A percentile compares a stretch with the other conserved stretches of the same genome.
Conservation (phyloP, 1,140 invertebrate species). For the Drosophila pandora region DNA sequence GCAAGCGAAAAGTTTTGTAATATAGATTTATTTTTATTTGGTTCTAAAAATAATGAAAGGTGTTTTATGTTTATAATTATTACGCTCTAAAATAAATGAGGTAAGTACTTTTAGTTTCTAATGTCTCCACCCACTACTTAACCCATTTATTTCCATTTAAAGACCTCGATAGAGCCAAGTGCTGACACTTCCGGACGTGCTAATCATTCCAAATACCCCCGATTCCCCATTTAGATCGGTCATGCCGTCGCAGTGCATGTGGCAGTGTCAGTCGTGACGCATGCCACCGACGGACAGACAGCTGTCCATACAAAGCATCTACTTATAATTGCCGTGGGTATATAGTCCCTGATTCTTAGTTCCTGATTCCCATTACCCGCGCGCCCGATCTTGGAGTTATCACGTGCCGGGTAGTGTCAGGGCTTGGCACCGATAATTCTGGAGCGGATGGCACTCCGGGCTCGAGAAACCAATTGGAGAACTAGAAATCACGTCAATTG, state of each 20-base stretch:
- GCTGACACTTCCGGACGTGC: slow-evolving; percentile 32
- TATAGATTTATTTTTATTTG: slow-evolving; percentile 37
- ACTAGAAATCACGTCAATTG: slow-evolving; percentile 79
- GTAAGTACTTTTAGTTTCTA: not conserved
- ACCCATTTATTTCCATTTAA: too few species aligned
- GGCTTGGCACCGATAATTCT: slow-evolving; percentile 58
- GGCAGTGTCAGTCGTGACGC: slow-evolving; percentile 49
- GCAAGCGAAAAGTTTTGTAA: slow-evolving; percentile 33
- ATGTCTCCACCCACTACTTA: not conserved
- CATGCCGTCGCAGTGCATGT: slow-evolving; percentile 15
- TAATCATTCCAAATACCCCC: slow-evolving; percentile 26
- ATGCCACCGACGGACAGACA: slow-evolving; percentile 53
- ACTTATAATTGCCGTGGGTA: slow-evolving; percentile 56
- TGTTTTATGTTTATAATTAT: slow-evolving; percentile 1
- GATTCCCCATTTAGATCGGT: not conserved
- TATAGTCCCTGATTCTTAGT: not conserved
- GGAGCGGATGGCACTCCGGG: slow-evolving; percentile 9
- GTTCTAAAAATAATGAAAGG: slow-evolving; percentile 2
- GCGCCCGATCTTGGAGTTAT: slow-evolving; percentile 37
- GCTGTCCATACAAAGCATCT: slow-evolving; percentile 64
- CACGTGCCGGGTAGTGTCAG: slow-evolving; percentile 47
- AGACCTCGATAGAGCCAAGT: not conserved
- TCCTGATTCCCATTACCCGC: not conserved
- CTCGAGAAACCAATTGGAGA: slow-evolving; percentile 70
- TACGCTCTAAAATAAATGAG: not conserved